phyloP scores from a whole-genome alignment of 2,113 vertebrate genomes.

The Acanthisitta chloris region DNA sequence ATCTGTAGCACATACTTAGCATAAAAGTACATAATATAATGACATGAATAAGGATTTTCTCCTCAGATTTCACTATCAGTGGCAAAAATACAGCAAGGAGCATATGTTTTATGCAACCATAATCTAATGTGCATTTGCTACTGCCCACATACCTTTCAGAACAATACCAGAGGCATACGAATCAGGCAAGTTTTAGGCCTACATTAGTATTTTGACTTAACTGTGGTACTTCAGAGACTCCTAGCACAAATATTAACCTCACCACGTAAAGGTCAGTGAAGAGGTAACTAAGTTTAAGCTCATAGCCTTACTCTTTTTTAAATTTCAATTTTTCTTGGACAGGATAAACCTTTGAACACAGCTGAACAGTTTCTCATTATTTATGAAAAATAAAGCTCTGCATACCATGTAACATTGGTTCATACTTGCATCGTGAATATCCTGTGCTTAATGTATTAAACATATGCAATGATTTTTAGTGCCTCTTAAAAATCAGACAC shows the following conservation, averaged over 20 bases:
- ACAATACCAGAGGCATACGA: background rate
- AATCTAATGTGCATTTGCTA: background rate
- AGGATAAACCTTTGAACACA: background rate
- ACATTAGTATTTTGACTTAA: background rate
- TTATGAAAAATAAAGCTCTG: background rate
- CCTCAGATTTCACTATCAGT: background rate
- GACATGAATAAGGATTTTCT: background rate
- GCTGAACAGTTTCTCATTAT: background rate
- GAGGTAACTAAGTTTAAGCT: background rate
- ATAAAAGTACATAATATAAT: background rate
- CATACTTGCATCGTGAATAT: background rate
- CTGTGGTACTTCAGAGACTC: background rate
- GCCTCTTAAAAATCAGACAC: background rate
- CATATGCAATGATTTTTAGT: background rate
- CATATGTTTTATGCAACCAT: background rate
- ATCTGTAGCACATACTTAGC: background rate
- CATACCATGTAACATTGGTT: background rate
- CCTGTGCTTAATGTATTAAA: background rate
- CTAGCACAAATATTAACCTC: background rate
- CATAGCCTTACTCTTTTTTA: background rate
- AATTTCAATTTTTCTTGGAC: background rate
- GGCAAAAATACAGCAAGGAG: background rate
- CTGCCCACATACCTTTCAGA: background rate
- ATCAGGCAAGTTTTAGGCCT: background rate
- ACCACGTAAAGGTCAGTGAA: background rate